These are phyloP conservation scores for Cetoscarus ocellatus DNA, from an alignment of 2,797 vertebrate species.

Conservation along the genomic window DNA sequence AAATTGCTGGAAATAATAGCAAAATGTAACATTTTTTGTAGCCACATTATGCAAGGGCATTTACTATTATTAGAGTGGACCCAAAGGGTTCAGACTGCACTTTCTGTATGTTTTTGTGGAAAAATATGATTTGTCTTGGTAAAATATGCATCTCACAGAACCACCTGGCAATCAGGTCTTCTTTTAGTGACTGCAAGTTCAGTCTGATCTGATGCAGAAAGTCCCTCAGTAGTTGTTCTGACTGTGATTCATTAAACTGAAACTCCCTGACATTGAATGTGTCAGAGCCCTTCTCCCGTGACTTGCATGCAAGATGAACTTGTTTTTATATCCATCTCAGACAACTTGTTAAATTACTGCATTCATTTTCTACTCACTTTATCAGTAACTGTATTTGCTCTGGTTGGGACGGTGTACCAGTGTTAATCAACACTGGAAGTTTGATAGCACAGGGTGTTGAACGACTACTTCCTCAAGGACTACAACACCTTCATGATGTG, in stretches of 20 bases:
- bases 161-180: neutral
- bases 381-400: constrained; percentile 3
- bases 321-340: neutral
- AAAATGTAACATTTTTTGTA: too few relatives aligned
- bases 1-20: too few relatives aligned
- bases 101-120: too few relatives aligned
- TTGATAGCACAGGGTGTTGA: constrained; percentile 10
- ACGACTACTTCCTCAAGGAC: neutral
- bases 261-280: neutral
- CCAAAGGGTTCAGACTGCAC: too few relatives aligned
- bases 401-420: neutral
- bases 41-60: too few relatives aligned
- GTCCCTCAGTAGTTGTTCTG: neutral
- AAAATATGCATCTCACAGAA: neutral
- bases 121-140: neutral
- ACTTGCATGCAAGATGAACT: constrained; percentile 1
- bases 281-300: neutral
- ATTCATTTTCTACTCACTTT: constrained; percentile 14
- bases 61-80: too few relatives aligned
- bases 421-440: constrained; percentile 21
- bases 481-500: neutral
- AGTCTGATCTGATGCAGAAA: neutral
- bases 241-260: constrained; percentile 2
- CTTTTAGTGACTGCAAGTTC: neutral
- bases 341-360: neutral